A percentile compares a stretch with the other conserved stretches of the same genome.
Conservation (phyloP, 1,140 invertebrate genomes). For the Pachyrhynchus sulphureomaculatus region DNA sequence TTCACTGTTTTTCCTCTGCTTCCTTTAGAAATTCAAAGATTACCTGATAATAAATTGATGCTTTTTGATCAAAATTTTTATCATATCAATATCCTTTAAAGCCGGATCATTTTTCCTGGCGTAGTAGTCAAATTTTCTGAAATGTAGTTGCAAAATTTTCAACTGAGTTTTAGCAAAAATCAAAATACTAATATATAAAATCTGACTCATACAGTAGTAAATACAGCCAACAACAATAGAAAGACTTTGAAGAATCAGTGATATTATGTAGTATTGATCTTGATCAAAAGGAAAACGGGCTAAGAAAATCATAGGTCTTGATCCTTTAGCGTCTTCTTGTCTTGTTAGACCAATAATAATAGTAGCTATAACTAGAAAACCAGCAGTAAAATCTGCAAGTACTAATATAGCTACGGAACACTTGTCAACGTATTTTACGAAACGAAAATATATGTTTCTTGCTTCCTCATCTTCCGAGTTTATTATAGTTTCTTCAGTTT, state of each 20-base stretch:
- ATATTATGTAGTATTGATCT: neutral
- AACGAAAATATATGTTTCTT: neutral
- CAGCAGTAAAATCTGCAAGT: neutral
- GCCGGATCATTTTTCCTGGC: neutral
- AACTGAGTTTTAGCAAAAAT: slow-evolving; percentile 2
- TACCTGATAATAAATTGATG: slow-evolving; percentile 10
- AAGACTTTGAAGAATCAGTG: neutral
- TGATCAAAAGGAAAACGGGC: slow-evolving; percentile 14
- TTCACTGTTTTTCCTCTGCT: too few relatives aligned
- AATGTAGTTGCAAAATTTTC: neutral
- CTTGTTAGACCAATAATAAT: neutral
- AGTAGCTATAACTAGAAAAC: neutral
- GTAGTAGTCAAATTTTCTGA: neutral
- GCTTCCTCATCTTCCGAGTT: neutral
- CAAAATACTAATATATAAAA: slow-evolving; percentile 1
- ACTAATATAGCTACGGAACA: neutral
- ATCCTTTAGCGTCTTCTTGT: neutral
- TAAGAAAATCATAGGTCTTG: slow-evolving; percentile 10
- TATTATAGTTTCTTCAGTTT: neutral
- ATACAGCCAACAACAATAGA: neutral
- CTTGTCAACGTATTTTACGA: slow-evolving; percentile 1
- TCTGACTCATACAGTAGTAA: slow-evolving; percentile 10
- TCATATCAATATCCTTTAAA: neutral
- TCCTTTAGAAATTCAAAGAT: too few relatives aligned
- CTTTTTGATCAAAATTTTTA: neutral